Base-by-base conservation (phyloP, 2,888 invertebrate species). In the Patella pellucida region DNA sequence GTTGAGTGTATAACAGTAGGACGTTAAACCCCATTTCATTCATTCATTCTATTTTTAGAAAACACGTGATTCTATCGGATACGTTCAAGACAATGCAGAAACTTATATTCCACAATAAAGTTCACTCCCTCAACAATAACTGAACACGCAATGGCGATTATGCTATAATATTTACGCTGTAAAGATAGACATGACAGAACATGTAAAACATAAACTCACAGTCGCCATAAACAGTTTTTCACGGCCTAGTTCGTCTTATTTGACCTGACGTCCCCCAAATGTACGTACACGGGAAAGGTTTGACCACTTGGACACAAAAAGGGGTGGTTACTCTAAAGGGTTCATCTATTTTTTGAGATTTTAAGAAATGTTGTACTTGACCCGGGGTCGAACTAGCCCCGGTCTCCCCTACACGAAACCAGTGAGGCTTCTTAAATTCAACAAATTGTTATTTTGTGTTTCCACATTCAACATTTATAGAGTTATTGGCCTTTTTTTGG, bases 101-200 rank as follows among this genome's bases (percentile, higher is more conserved):
- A 67, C 27, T 67, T 67, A 67, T 67, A 4, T 27, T 27, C 67
- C 67, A 67, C 11, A 67, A 67, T 67, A 67, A 67, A 67, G 67
- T 67, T 67, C 67, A 67, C 67, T 67, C 67, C 67, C 67, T 67
- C 67, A 67, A 67, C 67, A 67, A 67, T 11, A 67, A 67, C 67
- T 67, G 4, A 67, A 67, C 67, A 67, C 11, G 67, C 67, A 67
- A 67, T 67, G 67, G 11, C 67, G 27, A 67, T 23, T 67, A 23
- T 67, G 67, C 67, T 67, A 23, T 67, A 67, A 67, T 67, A 11
- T 19, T 16, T 67, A 67, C 67, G 67, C 11, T 67, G 67, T 67
- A 67, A 67, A 67, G 67, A 67, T 67, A 67, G 67, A 67, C 67
- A n/a, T n/a, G n/a, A n/a, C n/a, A n/a, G n/a, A n/a, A n/a, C n/a